phyloP scores from a whole-genome alignment of 2,113 vertebrate genomes.

The Megaleporinus macrocephalus region DNA sequence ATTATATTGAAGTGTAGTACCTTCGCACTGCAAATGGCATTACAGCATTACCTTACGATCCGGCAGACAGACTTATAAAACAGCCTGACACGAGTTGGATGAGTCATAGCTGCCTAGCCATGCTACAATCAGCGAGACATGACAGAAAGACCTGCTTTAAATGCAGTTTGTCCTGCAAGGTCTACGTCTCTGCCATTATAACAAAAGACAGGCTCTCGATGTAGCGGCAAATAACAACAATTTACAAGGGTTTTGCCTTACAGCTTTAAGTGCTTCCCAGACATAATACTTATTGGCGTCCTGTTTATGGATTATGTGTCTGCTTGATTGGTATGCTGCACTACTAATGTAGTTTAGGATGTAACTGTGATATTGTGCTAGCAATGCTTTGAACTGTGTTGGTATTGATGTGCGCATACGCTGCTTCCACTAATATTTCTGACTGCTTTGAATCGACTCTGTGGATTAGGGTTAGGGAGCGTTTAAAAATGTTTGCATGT shows the following conservation, averaged over 20 bases:
- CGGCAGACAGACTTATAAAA: background rate
- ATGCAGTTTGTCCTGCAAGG: background rate
- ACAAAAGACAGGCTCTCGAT: background rate
- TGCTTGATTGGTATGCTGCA: slow-evolving; percentile 26
- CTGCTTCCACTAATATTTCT: background rate
- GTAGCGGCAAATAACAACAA: background rate
- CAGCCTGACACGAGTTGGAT: background rate
- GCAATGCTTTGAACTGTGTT: background rate
- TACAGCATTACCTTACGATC: background rate
- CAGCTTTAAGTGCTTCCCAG: slow-evolving; percentile 21
- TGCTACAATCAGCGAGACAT: background rate
- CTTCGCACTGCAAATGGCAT: background rate
- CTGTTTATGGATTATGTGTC: slow-evolving; percentile 7
- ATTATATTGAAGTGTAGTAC: background rate
- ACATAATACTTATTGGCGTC: slow-evolving; percentile 2
- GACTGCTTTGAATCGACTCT: slow-evolving; percentile 1
- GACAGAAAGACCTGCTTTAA: background rate
- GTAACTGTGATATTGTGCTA: slow-evolving; percentile 1
- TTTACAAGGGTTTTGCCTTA: slow-evolving; percentile 5
- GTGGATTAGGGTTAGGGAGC: background rate
- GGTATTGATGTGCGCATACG: background rate
- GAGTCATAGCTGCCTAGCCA: background rate
- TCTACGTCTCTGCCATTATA: background rate
- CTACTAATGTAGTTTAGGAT: slow-evolving; percentile 15
- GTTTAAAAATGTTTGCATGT: background rate